Percentiles rank a stretch among this genome's conserved stretches.
These are phyloP conservation scores for Coenobita brevimanus DNA, from an alignment of 1,140 invertebrate species.

Conservation along the genomic window DNA sequence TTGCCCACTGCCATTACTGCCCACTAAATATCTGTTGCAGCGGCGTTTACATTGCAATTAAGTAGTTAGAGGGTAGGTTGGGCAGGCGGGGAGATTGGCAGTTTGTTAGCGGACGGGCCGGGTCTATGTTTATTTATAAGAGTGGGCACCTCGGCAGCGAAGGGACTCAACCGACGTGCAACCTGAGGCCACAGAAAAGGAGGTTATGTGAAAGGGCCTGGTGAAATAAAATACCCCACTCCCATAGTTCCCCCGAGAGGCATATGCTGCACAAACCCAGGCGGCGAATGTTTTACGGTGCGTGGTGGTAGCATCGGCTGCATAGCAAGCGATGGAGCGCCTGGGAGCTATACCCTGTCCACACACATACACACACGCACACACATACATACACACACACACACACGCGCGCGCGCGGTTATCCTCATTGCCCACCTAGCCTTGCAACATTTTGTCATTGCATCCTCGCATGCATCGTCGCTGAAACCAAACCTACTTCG, in stretches of 20 bases:
- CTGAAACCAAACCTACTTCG: too few relatives aligned
- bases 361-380: background rate
- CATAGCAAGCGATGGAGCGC: constrained; percentile 34
- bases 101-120: constrained; percentile 47
- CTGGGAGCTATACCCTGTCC: constrained; percentile 18
- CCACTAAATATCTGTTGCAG: constrained; percentile 44
- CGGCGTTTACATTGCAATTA: constrained; percentile 57
- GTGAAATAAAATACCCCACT: too few relatives aligned
- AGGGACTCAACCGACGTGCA: constrained; percentile 25
- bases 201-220: too few relatives aligned
- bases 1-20: constrained; percentile 19
- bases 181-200: background rate
- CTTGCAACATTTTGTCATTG: constrained; percentile 11
- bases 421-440: background rate
- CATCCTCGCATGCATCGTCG: background rate
- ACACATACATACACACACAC: background rate
- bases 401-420: background rate
- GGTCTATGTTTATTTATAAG: constrained; percentile 61
- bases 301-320: constrained; percentile 4
- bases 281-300: background rate
- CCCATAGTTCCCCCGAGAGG: background rate
- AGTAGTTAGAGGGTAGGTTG: constrained; percentile 62
- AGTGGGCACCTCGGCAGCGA: background rate
- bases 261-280: background rate
- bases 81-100: constrained; percentile 55